Evolutionary conservation across 2,113 vertebrate species (phyloP).

Genomic region (Felis catus): F.catus_Fca126_mat1.0 CM031423.1:67835501-67836000

Average conservation of each 20-base stretch:
- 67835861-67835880: not conserved
- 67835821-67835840: not conserved
- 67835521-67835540: not conserved
- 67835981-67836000: not conserved
- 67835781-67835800: not conserved
- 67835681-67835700: not conserved
- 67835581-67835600: not conserved
- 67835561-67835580: not conserved
- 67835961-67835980: not conserved
- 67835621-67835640: not conserved
- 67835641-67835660: not conserved
- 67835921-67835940: not conserved
- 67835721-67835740: not conserved
- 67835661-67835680: not conserved
- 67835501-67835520: not conserved
- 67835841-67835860: not conserved
- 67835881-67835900: not conserved
- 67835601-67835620: not conserved
- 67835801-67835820: not conserved
- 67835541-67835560: not conserved
- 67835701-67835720: not conserved
- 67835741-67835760: not conserved
- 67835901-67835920: not conserved
- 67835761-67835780: fast-evolving
- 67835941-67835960: too few relatives aligned